These are phyloP conservation scores for Corticium candelabrum DNA, from an alignment of 37 sponge, comb jelly and placozoan species.

Conservation along the genomic window DNA sequence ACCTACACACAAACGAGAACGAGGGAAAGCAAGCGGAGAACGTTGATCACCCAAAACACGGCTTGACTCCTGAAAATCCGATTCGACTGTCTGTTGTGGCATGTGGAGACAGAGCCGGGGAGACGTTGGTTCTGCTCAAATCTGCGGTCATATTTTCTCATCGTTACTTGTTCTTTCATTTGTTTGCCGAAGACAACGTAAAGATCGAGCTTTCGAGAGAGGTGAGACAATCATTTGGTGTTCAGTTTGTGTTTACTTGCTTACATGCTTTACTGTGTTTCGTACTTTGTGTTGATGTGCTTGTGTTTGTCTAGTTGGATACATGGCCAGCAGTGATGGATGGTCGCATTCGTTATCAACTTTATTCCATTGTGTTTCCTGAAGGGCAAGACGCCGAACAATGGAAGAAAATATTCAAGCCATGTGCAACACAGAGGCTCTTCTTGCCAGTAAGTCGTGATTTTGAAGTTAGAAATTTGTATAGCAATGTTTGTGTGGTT, in stretches of 20 bases:
- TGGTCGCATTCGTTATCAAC: background rate
- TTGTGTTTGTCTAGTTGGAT: background rate
- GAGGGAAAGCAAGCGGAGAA: background rate
- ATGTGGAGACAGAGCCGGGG: background rate
- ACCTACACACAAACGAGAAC: background rate
- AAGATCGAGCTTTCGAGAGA: background rate
- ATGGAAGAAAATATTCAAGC: constrained; percentile 30
- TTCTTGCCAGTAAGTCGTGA: constrained; percentile 27
- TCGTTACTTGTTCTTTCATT: background rate
- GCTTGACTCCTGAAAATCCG: background rate
- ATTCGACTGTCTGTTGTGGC: background rate
- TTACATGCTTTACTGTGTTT: background rate
- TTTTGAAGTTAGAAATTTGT: background rate
- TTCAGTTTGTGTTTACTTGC: no score
- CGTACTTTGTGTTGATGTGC: background rate
- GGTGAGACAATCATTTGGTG: background rate
- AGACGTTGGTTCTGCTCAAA: background rate
- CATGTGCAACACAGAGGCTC: constrained; percentile 19
- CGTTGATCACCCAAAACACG: background rate
- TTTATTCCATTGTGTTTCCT: background rate
- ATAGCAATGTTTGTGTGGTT: background rate
- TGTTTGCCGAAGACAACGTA: constrained; percentile 2
- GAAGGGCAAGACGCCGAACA: background rate
- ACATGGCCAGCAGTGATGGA: background rate
- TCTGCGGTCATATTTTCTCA: background rate